A percentile compares a stretch with the other conserved stretches of the same genome.
Evolutionary conservation across 2,797 vertebrate genomes (phyloP).

Genomic region (Anguilla megastoma): DNA sequence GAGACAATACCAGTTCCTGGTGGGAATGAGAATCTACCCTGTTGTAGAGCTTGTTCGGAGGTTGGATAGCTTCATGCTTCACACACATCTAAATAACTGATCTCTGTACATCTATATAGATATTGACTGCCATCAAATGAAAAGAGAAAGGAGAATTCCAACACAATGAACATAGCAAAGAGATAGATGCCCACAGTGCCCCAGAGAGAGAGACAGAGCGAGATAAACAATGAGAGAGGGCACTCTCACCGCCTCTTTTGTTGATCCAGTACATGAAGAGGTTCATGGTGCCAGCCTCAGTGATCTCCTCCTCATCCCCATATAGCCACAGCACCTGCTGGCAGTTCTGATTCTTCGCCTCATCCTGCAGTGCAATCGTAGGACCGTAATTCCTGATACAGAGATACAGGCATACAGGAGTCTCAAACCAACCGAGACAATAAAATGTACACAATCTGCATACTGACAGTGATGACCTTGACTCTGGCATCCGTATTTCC

Average conservation of each 20-base stretch:
- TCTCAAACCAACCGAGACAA: not conserved
- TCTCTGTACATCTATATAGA: too few relatives aligned
- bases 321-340: constrained; percentile 92
- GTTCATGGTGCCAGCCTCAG: constrained; percentile 92
- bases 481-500: not conserved
- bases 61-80: not conserved
- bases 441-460: not conserved
- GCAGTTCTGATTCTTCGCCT: constrained; percentile 77
- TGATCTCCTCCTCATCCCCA: constrained; percentile 80
- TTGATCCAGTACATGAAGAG: constrained; percentile 89
- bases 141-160: too few relatives aligned
- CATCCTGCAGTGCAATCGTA: constrained; percentile 80
- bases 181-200: too few relatives aligned
- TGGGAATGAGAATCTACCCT: not conserved
- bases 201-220: not conserved
- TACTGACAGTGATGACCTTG: not conserved
- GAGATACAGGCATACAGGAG: not conserved
- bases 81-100: not conserved
- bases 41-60: not conserved
- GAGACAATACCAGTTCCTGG: too few relatives aligned
- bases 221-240: not conserved
- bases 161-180: too few relatives aligned
- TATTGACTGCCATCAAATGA: too few relatives aligned
- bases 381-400: constrained; percentile 83
- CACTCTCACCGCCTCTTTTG: constrained; percentile 74